Percentiles rank a stretch among this genome's conserved stretches.
Conservation (phyloP, 2,888 invertebrate genomes). For the Bedellia somnulentella region DNA sequence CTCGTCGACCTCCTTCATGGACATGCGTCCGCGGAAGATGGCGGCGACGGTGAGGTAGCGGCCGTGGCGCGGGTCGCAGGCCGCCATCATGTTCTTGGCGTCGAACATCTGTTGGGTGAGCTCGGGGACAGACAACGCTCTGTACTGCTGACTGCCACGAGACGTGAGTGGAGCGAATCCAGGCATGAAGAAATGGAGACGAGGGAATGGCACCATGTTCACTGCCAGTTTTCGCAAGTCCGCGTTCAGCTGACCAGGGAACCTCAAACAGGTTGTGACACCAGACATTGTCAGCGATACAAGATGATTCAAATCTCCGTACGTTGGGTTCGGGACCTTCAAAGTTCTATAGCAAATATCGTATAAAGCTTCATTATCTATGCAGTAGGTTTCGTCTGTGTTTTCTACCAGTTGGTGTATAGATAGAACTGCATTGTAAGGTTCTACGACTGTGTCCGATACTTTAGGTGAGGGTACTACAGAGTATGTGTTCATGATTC, state of each 20-base stretch:
- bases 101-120: conserved; percentile 92
- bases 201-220: conserved; percentile 97
- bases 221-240: conserved; percentile 83
- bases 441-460: conserved; percentile 65
- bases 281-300: conserved; percentile 85
- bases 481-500: conserved; percentile 84
- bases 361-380: conserved; percentile 64
- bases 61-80: conserved; percentile 91
- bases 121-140: conserved; percentile 88
- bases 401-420: conserved; percentile 87
- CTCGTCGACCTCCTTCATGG: conserved; percentile 89
- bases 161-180: conserved; percentile 93
- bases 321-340: conserved; percentile 82
- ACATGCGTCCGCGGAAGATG: conserved; percentile 90
- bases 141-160: conserved; percentile 87
- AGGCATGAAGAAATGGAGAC: conserved; percentile 94
- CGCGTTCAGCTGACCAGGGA: conserved; percentile 70
- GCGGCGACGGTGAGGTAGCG: conserved; percentile 90
- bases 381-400: conserved; percentile 87
- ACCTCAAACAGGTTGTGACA: conserved; percentile 81
- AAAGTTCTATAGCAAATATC: conserved; percentile 90
- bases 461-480: conserved; percentile 85
- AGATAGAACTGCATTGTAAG: conserved; percentile 86
- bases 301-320: conserved; percentile 87
- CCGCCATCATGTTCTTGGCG: conserved; percentile 97